phyloP scores from a whole-genome alignment of 2,113 vertebrate genomes.

The Cacatua alba region DNA sequence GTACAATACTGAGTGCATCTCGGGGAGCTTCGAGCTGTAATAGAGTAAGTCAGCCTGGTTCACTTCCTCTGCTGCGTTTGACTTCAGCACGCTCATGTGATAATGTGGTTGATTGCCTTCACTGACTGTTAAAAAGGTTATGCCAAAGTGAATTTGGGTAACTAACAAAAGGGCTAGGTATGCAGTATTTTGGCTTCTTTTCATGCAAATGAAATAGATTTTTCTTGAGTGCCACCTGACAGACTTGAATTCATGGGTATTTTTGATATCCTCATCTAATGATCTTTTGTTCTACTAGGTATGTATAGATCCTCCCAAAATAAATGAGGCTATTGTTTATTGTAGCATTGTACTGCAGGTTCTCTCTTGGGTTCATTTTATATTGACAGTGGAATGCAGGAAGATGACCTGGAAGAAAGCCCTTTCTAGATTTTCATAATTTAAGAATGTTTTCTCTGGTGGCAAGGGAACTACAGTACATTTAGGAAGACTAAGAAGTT shows the following conservation, averaged over 20 bases:
- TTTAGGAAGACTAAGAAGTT: not conserved
- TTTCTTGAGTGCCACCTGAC: not conserved
- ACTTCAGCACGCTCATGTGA: not conserved
- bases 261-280: not conserved
- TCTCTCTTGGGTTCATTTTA: not conserved
- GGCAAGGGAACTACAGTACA: not conserved
- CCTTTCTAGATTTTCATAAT: not conserved
- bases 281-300: not conserved
- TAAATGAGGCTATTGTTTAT: not conserved
- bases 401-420: not conserved
- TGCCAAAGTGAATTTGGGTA: not conserved
- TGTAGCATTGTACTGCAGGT: not conserved
- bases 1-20: not conserved
- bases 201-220: not conserved
- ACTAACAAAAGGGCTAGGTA: not conserved
- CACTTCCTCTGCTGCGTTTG: not conserved
- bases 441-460: not conserved
- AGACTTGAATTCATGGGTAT: not conserved
- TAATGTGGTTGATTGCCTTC: not conserved
- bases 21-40: not conserved
- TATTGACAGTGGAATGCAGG: not conserved
- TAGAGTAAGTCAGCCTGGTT: not conserved
- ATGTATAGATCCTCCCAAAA: not conserved
- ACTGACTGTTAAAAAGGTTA: not conserved
- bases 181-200: not conserved